A percentile compares a stretch with the other conserved stretches of the same genome.
phyloP scores from a whole-genome alignment of 2,797 vertebrate genomes.

The Crocodylus rhombifer region DNA sequence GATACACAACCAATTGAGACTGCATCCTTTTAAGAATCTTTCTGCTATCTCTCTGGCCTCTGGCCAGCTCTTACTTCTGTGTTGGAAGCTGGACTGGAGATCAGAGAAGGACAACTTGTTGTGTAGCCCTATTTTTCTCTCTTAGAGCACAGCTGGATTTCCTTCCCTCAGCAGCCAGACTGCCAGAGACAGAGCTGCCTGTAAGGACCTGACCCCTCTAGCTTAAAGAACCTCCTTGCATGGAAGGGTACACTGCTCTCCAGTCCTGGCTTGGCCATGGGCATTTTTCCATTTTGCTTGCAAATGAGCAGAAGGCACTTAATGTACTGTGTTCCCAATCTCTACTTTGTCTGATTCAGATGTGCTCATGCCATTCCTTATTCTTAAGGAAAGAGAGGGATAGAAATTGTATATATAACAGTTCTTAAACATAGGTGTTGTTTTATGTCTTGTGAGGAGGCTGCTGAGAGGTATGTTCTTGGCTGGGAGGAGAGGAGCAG shows the following conservation, averaged over 20 bases:
- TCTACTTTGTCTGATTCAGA: not conserved
- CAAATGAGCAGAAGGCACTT: not conserved
- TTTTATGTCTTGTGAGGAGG: not conserved
- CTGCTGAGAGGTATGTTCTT: not conserved
- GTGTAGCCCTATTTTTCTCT: not conserved
- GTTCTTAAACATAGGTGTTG: accelerated
- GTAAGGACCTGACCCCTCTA: not conserved
- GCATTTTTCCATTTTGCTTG: accelerated
- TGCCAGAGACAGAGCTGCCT: accelerated
- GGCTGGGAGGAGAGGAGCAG: not conserved
- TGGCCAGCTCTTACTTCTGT: not conserved
- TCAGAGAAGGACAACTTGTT: not conserved
- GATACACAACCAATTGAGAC: not conserved
- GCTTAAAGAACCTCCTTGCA: not conserved
- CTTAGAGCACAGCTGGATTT: accelerated
- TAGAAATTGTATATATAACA: not conserved
- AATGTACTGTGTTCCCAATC: too few relatives aligned
- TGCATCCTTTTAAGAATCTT: not conserved
- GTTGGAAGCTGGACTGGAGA: not conserved
- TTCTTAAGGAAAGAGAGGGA: not conserved
- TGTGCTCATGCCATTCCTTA: not conserved
- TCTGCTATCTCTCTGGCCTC: not conserved
- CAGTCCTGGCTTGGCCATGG: not conserved
- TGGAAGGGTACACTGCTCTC: not conserved
- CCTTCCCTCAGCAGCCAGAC: not conserved